phyloP scores from a whole-genome alignment of 2,888 invertebrate species.

The Acanthosoma haemorrhoidale region DNA sequence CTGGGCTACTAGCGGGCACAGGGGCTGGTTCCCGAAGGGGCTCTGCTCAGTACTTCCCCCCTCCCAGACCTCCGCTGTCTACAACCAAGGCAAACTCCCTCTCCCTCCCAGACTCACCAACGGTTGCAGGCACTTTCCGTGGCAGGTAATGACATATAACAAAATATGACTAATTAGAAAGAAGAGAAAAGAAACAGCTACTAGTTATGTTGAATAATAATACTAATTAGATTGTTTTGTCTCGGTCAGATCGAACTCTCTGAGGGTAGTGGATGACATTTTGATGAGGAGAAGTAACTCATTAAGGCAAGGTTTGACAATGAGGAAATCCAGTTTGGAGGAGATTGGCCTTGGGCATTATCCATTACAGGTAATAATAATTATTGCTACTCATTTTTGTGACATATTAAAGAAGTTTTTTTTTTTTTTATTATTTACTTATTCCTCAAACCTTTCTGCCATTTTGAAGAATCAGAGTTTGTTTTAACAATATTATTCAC shows the following conservation, averaged over 20 bases:
- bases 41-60: conserved; percentile 59
- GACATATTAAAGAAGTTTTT: background rate
- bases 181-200: too few relatives aligned
- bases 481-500: too few relatives aligned
- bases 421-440: too few relatives aligned
- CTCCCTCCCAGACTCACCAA: conserved; percentile 79
- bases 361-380: conserved; percentile 46
- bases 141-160: conserved; percentile 30
- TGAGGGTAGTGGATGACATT: conserved; percentile 81
- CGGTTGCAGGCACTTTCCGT: conserved; percentile 55
- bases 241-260: conserved; percentile 64
- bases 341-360: conserved; percentile 80
- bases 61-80: conserved; percentile 65
- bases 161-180: too few relatives aligned
- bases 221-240: background rate
- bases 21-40: conserved; percentile 57
- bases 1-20: conserved; percentile 51
- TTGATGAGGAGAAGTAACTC: conserved; percentile 77
- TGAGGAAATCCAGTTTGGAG: conserved; percentile 76
- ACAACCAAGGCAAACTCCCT: conserved; percentile 83
- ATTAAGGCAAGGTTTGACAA: conserved; percentile 70
- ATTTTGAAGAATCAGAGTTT: too few relatives aligned
- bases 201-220: background rate
- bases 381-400: background rate
- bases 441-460: too few relatives aligned